Conservation (phyloP, 2,797 vertebrate species). For the Echiichthys vipera region DNA sequence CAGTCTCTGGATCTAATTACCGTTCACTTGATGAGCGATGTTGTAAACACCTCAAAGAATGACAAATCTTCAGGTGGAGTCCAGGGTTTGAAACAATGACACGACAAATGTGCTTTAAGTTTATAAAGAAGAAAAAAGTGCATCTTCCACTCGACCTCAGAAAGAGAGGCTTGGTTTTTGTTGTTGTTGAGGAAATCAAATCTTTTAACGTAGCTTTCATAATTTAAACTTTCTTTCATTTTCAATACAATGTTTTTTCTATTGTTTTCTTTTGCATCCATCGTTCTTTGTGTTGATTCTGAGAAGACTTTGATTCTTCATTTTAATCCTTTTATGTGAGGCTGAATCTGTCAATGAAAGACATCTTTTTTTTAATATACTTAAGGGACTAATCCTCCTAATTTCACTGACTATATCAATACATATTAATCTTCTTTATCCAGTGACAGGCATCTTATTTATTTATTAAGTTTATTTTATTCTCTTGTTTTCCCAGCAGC, state of each 20-base stretch:
- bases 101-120: no score
- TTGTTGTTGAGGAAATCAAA: no score
- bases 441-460: neutral
- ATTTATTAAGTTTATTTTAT: neutral
- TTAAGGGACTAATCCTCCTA: neutral
- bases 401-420: neutral
- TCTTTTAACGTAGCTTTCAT: neutral
- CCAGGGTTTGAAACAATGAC: neutral
- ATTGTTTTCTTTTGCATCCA: neutral
- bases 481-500: neutral
- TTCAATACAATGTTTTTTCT: neutral
- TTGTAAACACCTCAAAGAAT: neutral
- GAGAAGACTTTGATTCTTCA: neutral
- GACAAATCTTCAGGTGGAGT: no score
- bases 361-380: no score
- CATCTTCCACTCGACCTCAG: neutral
- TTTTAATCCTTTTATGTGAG: slow-evolving; percentile 7
- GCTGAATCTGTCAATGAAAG: neutral
- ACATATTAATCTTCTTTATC: neutral
- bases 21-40: neutral
- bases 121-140: neutral
- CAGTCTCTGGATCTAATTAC: neutral
- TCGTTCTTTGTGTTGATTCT: neutral
- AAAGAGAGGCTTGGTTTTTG: no score
- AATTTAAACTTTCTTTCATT: neutral